Evolutionary conservation across 2,888 invertebrate species (phyloP), one percentile per base, ranked within the genome.

Genomic region (Trachelus tabidus): DNA sequence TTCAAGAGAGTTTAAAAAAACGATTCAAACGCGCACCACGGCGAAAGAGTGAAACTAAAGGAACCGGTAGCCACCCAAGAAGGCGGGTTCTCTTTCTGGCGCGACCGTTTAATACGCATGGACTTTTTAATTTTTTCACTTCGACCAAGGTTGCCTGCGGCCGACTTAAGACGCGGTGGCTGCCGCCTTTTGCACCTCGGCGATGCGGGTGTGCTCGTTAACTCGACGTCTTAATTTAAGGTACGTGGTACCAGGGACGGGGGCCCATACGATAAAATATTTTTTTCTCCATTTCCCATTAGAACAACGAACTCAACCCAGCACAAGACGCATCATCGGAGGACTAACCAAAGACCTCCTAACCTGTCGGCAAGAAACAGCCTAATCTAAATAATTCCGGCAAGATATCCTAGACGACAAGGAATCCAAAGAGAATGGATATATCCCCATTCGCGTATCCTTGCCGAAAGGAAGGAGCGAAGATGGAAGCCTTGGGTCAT

Each of bases 401-500:
- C 40, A 15, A 40, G 15, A 40, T 40, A 40, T 69, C 69, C 69
- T 69, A 30, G 31, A 33, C 69, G 69, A 69, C 30, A 33, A 69
- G 69, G 30, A 33, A 30, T 30, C 69, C 69, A 33, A 33, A 33
- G 31, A 33, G 69, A 69, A 69, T 40, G 40, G 40, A 40, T 40
- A 40, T 40, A 40, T 69, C 69, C 69, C 69, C 30, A 15, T 30
- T 69, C 69, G 69, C 30, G 30, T 33, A 69, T 69, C 69, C 30
- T 40, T 69, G 69, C 69, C 40, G 69, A 69, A 69, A 69, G 33
- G 69, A 69, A 69, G 33, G 33, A 33, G 69, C 83, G 88, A 90
- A 90, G 89, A 91, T 88, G 87, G 89, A 89, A 90, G 87, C 89
- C 89, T 91, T 90, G 91, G 91, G 88, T 90, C 90, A 90, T 91